Base-by-base conservation (phyloP, 1,140 invertebrate species). In the Lerema accius region DNA sequence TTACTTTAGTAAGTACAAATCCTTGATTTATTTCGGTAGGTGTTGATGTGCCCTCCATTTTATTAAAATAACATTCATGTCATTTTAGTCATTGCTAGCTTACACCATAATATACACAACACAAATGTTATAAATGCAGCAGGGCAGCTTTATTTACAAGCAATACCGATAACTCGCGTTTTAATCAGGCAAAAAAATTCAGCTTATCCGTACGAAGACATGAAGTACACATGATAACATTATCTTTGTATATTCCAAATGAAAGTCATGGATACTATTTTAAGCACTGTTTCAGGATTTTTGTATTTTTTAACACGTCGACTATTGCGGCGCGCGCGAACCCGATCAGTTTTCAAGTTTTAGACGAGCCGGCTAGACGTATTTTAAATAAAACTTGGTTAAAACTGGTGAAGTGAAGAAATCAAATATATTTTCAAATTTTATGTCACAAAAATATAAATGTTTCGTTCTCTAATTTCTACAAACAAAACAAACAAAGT, bases 1-100 rank as follows among this genome's bases (percentile, higher is more conserved):
- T 85, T n/a, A 86, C 55, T 16, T 69, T 72, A 35, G 69, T 53
- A 43, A 82, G 79, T 67, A 75, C 65, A 68, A 75, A 69, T 40
- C 40, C 48, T 42, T 59, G 28, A 59, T 51, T 43, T 60, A 28
- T 63, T 50, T 73, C 43, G 19, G 39, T 53, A 62, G 60, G 43
- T 15, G 45, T 69, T 16, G 73, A 67, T 49, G 58, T 61, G 56
- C 50, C 71, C 48, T 73, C 77, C 82, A 84, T 86, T 69, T 70
- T 40, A 50, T 32, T 32, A 32, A 32, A 1, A 32, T 32, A 32
- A 32, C 28, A 32, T 4, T 32, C 28, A 32, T 1, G 9, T 32
- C 4, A 58, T 35, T 28, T 46, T 59, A 43, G 37, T 45, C 11
- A 55, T 45, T 6, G 0, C 11, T 26, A 50, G 11, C 7, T 11